Base-by-base conservation (phyloP, 1,140 invertebrate genomes). In the Dinothrombium tinctorium region DNA sequence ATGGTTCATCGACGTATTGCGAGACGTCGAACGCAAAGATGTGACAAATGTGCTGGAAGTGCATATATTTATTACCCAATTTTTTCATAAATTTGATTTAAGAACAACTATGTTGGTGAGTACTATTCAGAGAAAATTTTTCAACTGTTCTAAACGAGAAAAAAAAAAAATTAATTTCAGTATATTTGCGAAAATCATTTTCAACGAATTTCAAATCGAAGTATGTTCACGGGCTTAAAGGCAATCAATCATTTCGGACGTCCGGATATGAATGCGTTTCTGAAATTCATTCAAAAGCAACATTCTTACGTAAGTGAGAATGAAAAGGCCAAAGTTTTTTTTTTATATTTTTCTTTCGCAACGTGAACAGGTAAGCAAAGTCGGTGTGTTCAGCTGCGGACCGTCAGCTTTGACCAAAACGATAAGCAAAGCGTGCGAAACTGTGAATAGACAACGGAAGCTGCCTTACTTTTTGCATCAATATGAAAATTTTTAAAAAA, bases 181-280 rank as follows among this genome's bases (percentile, higher is more conserved):
- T 99, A 98, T 55, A 96, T 99, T 56, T 99, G 90, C 61, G 92
- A 99, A 62, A 95, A 96, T 62, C 90, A 99, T 59, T 99, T 99
- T 63, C 90, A 96, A 64, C 72, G 87, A 41, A 65, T 96, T 40
- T 83, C 83, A 0, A 84, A 89, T 51, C 80, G 74, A 35, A 90
- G 84, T 40, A 89, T 96, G 68, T 96, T 96, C 58, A 96, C 89
- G 8, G 89, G 87, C 2, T 62, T 96, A 25, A 94, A 90, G 60
- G 90, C 90, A 0, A 77, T 89, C 22, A 96, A 92, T 65, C 92
- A 99, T 59, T 98, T 98, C 56, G 90, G 92, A 8, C 65, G 92
- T 23, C 92, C 92, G 2, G 87, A 96, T 56, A 90, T 96, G 76
- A 84, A 82, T 19, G 86, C 80, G 8, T 92, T 98, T 62, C 67